These are phyloP conservation scores for Pseudoatta argentina DNA, from an alignment of 1,140 invertebrate genomes.

Conservation along the genomic window DNA sequence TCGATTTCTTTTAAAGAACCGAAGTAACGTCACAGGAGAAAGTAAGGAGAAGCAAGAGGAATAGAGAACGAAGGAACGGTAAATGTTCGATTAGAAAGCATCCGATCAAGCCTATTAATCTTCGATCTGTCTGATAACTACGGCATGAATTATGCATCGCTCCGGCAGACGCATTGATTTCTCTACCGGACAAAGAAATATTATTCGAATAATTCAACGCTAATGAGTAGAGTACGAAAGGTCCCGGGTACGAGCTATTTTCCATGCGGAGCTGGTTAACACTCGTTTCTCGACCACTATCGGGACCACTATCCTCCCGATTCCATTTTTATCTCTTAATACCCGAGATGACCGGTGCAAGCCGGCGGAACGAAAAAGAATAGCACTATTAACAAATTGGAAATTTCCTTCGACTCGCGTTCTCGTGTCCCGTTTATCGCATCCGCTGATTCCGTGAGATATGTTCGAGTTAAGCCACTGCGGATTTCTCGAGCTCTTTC, in stretches of 20 bases:
- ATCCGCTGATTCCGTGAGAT: conserved; percentile 26
- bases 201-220: conserved; percentile 85
- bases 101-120: conserved; percentile 83
- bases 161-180: conserved; percentile 83
- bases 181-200: conserved; percentile 82
- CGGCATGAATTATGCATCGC: conserved; percentile 83
- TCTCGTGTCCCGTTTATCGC: conserved; percentile 4
- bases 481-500: conserved; percentile 1
- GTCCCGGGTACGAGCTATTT: conserved; percentile 51
- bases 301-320: neutral
- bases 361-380: conserved; percentile 22
- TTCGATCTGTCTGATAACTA: conserved; percentile 81
- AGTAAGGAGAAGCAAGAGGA: neutral
- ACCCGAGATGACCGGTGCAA: conserved; percentile 30
- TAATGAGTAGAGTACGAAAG: conserved; percentile 79
- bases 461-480: conserved; percentile 37
- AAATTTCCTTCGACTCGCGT: conserved; percentile 20
- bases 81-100: conserved; percentile 82
- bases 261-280: conserved; percentile 30
- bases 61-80: conserved; percentile 61
- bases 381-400: conserved; percentile 66
- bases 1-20: conserved; percentile 71
- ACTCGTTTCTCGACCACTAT: conserved; percentile 1
- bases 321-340: conserved; percentile 52
- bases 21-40: conserved; percentile 3